Conservation (phyloP, 2,113 vertebrate species). For the human (Homo sapiens) region GRCh38 chr2:31744001-31744500, state of each 20-base stretch:
- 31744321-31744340: not conserved
- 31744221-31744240: not conserved
- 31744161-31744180: not conserved
- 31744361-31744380: not conserved
- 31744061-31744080: not conserved
- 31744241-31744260: not conserved
- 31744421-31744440: not conserved
- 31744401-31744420: not conserved
- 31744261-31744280: not conserved
- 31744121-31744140: not conserved
- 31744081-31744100: not conserved
- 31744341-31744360: not conserved
- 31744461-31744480: not conserved
- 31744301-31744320: not conserved
- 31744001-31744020: no score
- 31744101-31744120: not conserved
- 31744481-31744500: not conserved
- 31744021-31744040: no score
- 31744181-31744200: not conserved
- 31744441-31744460: not conserved
- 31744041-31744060: not conserved
- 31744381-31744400: not conserved
- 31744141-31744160: not conserved
- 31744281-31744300: not conserved
- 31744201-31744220: not conserved